phyloP scores from a whole-genome alignment of 2,113 vertebrate genomes.

The Salvator merianae region DNA sequence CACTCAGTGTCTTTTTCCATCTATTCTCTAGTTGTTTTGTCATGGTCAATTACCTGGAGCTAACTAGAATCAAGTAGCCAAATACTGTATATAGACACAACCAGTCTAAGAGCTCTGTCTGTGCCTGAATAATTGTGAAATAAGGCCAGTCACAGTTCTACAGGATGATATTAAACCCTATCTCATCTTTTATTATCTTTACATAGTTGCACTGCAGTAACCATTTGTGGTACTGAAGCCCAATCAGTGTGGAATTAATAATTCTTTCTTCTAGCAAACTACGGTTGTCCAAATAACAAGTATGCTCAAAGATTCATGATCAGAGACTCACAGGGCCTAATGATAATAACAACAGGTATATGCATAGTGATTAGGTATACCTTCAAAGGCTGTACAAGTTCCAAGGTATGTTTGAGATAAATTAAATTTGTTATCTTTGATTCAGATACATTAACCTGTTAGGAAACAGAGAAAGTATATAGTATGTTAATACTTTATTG shows the following conservation, averaged over 20 bases:
- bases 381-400: slow-evolving; percentile 89
- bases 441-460: slow-evolving; percentile 89
- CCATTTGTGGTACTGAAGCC: background rate
- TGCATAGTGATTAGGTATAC: slow-evolving; percentile 63
- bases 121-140: background rate
- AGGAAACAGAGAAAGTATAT: slow-evolving; percentile 37
- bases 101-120: background rate
- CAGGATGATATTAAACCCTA: background rate
- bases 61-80: background rate
- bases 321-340: background rate
- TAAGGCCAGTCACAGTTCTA: background rate
- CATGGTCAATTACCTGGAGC: background rate
- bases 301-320: background rate
- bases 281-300: background rate
- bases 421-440: slow-evolving; percentile 95
- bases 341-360: background rate
- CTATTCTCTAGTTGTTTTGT: background rate
- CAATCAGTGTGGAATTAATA: background rate
- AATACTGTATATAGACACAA: background rate
- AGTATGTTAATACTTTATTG: background rate
- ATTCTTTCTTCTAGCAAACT: background rate
- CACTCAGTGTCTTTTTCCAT: background rate
- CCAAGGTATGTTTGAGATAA: slow-evolving; percentile 92
- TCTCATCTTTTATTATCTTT: slow-evolving; percentile 1
- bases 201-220: background rate